A percentile compares a stretch with the other conserved stretches of the same genome.
Conservation (phyloP, 2,113 vertebrate species). For the Scytalopus superciliaris region DNA sequence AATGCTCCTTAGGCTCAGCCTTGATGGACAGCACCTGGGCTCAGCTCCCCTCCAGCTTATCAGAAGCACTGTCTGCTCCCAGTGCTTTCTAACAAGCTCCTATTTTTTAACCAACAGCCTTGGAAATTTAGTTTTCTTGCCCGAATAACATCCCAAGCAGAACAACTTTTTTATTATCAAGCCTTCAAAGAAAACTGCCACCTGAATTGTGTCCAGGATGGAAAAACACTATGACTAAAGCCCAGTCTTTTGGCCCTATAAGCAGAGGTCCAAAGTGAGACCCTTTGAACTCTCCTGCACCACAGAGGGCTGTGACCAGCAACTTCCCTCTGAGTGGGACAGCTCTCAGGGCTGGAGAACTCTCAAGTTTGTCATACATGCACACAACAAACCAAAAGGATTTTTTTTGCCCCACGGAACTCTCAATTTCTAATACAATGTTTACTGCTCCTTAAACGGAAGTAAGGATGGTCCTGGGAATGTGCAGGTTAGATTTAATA, state of each 20-base stretch:
- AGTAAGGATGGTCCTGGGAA: neutral
- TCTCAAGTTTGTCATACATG: neutral
- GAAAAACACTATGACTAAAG: neutral
- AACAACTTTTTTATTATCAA: neutral
- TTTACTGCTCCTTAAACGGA: neutral
- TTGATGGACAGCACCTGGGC: neutral
- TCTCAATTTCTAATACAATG: neutral
- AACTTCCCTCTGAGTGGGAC: neutral
- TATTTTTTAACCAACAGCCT: neutral
- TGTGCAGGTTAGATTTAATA: neutral
- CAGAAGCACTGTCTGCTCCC: neutral
- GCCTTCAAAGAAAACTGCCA: neutral
- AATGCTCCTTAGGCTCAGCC: neutral
- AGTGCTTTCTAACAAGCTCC: neutral
- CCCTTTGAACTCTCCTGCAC: neutral
- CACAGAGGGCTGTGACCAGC: neutral
- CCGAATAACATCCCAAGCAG: neutral
- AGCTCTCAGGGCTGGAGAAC: neutral
- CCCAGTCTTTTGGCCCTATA: neutral
- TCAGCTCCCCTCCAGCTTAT: neutral
- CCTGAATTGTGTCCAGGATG: neutral
- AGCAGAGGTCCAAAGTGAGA: neutral
- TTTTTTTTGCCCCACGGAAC: neutral
- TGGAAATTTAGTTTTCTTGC: neutral
- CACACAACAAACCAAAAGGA: rapidly evolving